A percentile compares a stretch with the other conserved stretches of the same genome.
These are phyloP conservation scores for Nematolebias whitei DNA, from an alignment of 2,113 vertebrate species.

Conservation along the genomic window DNA sequence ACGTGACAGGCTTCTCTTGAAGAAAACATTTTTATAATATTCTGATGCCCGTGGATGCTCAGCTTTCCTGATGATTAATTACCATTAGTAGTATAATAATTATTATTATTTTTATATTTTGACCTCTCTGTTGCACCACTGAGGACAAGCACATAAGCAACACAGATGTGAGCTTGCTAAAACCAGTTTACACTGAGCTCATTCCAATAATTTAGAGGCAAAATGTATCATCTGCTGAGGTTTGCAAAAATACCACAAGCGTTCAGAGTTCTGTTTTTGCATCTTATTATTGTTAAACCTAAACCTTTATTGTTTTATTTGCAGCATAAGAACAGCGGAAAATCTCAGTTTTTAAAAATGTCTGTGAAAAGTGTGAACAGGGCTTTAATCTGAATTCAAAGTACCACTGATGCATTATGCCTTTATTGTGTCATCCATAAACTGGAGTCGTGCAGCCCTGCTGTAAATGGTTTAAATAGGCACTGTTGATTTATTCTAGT, in stretches of 20 bases:
- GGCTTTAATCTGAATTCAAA: neutral
- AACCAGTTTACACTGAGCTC: slow-evolving; percentile 2
- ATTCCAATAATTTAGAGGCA: slow-evolving; percentile 20
- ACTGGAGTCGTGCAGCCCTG: slow-evolving; percentile 63
- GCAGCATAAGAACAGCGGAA: neutral
- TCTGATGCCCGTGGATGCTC: slow-evolving; percentile 18
- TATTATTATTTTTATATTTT: slow-evolving; percentile 5
- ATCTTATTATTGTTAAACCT: neutral
- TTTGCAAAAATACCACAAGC: neutral
- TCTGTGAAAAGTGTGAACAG: neutral
- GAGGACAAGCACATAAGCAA: neutral
- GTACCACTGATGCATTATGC: neutral
- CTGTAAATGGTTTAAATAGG: slow-evolving; percentile 21
- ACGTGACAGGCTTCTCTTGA: slow-evolving; percentile 21
- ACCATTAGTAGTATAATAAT: too few relatives aligned
- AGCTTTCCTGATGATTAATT: slow-evolving; percentile 1
- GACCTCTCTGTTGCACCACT: slow-evolving; percentile 1
- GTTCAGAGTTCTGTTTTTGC: neutral
- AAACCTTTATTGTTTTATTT: neutral
- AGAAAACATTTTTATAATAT: slow-evolving; percentile 23
- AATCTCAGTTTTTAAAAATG: neutral
- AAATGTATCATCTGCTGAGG: slow-evolving; percentile 10
- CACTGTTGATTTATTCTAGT: slow-evolving; percentile 29
- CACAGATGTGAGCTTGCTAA: neutral
- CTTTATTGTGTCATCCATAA: slow-evolving; percentile 16